These are phyloP conservation scores for Cardiocondyla obscurior DNA, from an alignment of 1,140 invertebrate species.

Conservation along the genomic window DNA sequence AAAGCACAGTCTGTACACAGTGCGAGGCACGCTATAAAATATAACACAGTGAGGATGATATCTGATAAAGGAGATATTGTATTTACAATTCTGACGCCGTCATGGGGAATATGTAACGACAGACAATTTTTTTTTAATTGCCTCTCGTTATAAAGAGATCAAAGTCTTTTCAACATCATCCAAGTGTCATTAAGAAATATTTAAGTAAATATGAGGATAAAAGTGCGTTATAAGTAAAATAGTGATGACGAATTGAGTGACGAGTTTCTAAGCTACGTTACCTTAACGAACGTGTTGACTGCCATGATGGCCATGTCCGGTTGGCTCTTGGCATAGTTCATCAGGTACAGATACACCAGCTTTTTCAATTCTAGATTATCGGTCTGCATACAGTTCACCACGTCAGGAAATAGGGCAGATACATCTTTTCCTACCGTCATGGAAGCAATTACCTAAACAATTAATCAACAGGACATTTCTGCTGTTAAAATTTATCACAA, in stretches of 20 bases:
- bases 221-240: slow-evolving; percentile 69
- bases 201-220: slow-evolving; percentile 23
- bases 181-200: slow-evolving; percentile 66
- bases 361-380: slow-evolving; percentile 99
- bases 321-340: slow-evolving; percentile 99
- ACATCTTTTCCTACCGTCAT: slow-evolving; percentile 99
- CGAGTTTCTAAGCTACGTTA: slow-evolving; percentile 82
- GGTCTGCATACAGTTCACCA: slow-evolving; percentile 99
- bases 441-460: slow-evolving; percentile 96
- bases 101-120: not conserved
- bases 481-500: not conserved
- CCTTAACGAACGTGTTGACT: slow-evolving; percentile 99
- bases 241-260: slow-evolving; percentile 57
- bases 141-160: slow-evolving; percentile 74
- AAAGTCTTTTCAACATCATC: slow-evolving; percentile 75
- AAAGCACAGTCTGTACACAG: slow-evolving; percentile 78
- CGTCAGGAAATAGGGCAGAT: slow-evolving; percentile 98
- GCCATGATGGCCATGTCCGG: slow-evolving; percentile 99
- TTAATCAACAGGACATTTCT: slow-evolving; percentile 42
- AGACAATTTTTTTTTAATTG: slow-evolving; percentile 71
- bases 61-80: slow-evolving; percentile 43
- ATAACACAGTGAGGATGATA: slow-evolving; percentile 41
- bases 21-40: slow-evolving; percentile 76
- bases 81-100: slow-evolving; percentile 29
- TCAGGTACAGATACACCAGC: slow-evolving; percentile 99